Evolutionary conservation across 2,113 vertebrate genomes (phyloP).

Genomic region (Rhinoptilus africanus): DNA sequence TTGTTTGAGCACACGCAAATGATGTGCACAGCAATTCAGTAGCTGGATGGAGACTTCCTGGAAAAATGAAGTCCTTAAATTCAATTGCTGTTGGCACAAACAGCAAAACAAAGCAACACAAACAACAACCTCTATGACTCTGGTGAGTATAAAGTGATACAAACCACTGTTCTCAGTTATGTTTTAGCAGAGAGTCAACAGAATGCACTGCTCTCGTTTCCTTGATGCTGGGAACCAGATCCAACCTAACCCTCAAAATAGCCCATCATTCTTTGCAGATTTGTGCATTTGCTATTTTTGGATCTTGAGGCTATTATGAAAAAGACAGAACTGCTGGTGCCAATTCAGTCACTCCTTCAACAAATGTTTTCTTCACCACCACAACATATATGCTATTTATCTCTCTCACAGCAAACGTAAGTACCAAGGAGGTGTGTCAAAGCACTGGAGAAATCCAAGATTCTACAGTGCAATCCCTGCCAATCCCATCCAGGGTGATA

Average conservation of each 20-base stretch:
- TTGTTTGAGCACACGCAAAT: constrained; percentile 23
- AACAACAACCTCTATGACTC: not conserved
- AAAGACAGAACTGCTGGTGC: not conserved
- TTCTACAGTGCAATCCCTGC: not conserved
- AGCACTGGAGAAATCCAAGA: constrained; percentile 28
- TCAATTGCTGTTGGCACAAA: constrained; percentile 39
- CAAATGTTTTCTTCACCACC: not conserved
- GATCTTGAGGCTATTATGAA: constrained; percentile 22
- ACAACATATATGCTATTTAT: not conserved
- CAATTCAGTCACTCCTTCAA: not conserved
- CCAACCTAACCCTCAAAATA: constrained; percentile 27
- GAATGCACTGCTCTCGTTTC: not conserved
- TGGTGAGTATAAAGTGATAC: constrained; percentile 1
- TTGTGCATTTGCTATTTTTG: constrained; percentile 39
- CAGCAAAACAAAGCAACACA: constrained; percentile 35
- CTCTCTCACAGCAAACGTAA: not conserved
- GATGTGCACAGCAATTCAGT: constrained; percentile 1
- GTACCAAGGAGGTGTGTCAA: not conserved
- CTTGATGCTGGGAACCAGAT: constrained; percentile 34
- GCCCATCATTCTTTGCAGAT: constrained; percentile 37
- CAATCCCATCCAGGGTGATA: not conserved
- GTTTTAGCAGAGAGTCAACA: not conserved
- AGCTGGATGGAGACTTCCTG: constrained; percentile 27
- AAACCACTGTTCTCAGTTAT: constrained; percentile 4
- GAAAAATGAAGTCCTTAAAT: constrained; percentile 53